A percentile compares a stretch with the other conserved stretches of the same genome.
These are phyloP conservation scores for Entomobrya proxima DNA, from an alignment of 2,888 invertebrate species.

Conservation along the genomic window DNA sequence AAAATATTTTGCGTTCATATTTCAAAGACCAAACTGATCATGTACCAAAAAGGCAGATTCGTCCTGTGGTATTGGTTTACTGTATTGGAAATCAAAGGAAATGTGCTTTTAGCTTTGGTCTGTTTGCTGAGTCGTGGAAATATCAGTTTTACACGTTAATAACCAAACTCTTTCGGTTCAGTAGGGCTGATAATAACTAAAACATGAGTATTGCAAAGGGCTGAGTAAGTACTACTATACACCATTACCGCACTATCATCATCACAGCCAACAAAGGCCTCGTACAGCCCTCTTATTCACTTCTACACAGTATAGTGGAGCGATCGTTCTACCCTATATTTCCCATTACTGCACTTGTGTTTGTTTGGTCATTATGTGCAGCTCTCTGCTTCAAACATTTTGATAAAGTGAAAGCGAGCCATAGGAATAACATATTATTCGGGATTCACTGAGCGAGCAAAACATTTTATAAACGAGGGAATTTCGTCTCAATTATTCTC, in stretches of 20 bases:
- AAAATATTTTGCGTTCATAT: too few relatives aligned
- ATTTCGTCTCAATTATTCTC: conserved; percentile 22
- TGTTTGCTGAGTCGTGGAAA: too few relatives aligned
- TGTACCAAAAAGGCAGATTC: too few relatives aligned
- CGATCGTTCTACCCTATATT: too few relatives aligned
- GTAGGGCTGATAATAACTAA: conserved; percentile 19
- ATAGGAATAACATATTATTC: background rate
- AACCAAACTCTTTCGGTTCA: conserved; percentile 9
- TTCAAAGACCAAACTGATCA: too few relatives aligned
- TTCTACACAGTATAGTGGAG: too few relatives aligned
- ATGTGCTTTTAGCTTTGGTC: too few relatives aligned
- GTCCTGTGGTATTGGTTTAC: too few relatives aligned
- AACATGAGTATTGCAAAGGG: background rate
- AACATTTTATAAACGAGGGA: conserved; percentile 20
- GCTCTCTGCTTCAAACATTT: background rate
- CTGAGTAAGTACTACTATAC: background rate
- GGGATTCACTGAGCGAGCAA: background rate
- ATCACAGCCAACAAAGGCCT: background rate
- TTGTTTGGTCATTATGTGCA: background rate
- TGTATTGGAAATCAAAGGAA: too few relatives aligned
- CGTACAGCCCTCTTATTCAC: too few relatives aligned
- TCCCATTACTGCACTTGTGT: too few relatives aligned
- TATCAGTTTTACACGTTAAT: conserved; percentile 10
- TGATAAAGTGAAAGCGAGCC: background rate
- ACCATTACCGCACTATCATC: background rate